Conservation (phyloP, 2,113 vertebrate genomes). For the Pipa parva region DNA sequence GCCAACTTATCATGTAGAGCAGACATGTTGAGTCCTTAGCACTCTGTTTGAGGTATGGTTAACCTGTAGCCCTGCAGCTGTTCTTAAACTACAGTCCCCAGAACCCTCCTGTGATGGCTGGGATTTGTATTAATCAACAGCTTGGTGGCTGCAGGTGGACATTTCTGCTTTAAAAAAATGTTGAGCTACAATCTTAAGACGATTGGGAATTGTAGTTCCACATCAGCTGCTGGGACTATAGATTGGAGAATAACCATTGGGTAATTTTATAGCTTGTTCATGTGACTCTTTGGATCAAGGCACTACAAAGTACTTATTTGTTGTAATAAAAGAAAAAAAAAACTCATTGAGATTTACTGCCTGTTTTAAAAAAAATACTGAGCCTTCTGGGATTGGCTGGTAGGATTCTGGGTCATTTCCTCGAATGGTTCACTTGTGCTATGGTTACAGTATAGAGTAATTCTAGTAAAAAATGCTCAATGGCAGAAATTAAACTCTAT, state of each 20-base stretch:
- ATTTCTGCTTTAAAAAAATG: no score
- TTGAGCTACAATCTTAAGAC: no score
- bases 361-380: constrained; percentile 8
- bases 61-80: not conserved
- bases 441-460: no score
- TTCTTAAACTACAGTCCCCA: not conserved
- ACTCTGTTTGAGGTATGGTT: no score
- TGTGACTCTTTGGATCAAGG: constrained; percentile 29
- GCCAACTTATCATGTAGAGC: not conserved
- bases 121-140: no score
- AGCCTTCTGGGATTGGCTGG: not conserved
- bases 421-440: no score
- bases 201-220: no score
- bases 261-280: constrained; percentile 22
- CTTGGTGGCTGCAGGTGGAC: no score
- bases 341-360: constrained; percentile 10
- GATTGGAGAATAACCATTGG: not conserved
- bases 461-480: no score
- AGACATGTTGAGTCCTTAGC: not conserved
- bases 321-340: constrained; percentile 7
- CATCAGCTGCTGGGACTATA: no score
- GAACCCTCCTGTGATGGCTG: no score
- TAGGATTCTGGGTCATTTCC: constrained; percentile 8
- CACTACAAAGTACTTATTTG: constrained; percentile 36
- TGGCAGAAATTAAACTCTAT: no score